Conservation (phyloP, 2,888 invertebrate species). For the Helleia helle region DNA sequence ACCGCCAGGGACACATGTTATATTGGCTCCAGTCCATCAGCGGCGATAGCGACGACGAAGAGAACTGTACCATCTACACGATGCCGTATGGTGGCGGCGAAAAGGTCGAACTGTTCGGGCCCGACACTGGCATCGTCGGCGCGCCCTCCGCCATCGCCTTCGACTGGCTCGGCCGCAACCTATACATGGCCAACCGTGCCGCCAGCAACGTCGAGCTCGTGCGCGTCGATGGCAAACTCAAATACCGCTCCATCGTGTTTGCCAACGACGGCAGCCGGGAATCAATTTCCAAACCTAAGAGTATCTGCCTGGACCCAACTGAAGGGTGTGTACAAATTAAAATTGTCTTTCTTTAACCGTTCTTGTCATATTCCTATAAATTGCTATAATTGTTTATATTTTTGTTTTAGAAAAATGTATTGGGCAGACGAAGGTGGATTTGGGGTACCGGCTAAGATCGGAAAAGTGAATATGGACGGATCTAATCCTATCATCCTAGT, state of each 20-base stretch:
- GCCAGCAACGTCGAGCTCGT: constrained; percentile 94
- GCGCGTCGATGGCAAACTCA: constrained; percentile 86
- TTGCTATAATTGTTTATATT: constrained; percentile 3
- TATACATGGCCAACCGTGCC: constrained; percentile 92
- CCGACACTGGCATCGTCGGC: constrained; percentile 89
- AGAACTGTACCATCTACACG: constrained; percentile 89
- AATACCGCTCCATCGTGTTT: constrained; percentile 88
- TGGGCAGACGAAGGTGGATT: constrained; percentile 97
- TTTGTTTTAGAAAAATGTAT: constrained; percentile 81
- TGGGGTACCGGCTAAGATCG: constrained; percentile 91
- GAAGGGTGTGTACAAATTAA: constrained; percentile 76
- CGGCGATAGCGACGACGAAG: constrained; percentile 79
- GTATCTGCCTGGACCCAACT: constrained; percentile 92
- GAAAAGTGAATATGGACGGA: constrained; percentile 95
- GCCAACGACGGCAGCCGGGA: constrained; percentile 90
- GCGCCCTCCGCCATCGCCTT: constrained; percentile 94
- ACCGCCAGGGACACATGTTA: constrained; percentile 86
- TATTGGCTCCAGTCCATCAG: constrained; percentile 88
- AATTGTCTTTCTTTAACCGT: constrained; percentile 24
- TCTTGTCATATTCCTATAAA: background rate
- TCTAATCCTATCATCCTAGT: constrained; percentile 82
- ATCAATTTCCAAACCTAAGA: constrained; percentile 90
- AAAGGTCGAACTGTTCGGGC: constrained; percentile 80
- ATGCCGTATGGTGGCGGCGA: constrained; percentile 91
- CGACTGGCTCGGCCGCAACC: constrained; percentile 96